Percentiles rank a stretch among this genome's conserved stretches.
Conservation (phyloP, 30 jellyfish, hydroid and myxozoan genomes). For the Aurelia sp. region DNA sequence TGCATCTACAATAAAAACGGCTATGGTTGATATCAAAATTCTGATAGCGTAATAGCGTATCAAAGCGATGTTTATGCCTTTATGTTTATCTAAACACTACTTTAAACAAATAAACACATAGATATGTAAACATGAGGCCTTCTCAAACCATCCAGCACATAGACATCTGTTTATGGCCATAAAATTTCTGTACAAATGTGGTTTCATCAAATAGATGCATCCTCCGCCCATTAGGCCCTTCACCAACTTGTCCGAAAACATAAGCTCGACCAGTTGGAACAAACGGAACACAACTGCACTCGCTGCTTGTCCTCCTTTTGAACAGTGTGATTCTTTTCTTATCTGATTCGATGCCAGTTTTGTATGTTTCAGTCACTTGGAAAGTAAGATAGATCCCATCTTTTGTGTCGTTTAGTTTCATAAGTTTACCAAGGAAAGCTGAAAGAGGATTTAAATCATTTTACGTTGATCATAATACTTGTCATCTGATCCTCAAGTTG, state of each 20-base stretch:
- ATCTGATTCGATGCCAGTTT: background rate
- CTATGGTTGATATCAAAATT: too few relatives aligned
- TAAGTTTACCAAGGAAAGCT: slow-evolving; percentile 72
- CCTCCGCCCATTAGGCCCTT: slow-evolving; percentile 12
- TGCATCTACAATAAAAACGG: too few relatives aligned
- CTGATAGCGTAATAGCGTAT: too few relatives aligned
- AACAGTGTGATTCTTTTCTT: slow-evolving; percentile 31
- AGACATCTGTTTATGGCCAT: slow-evolving; percentile 71
- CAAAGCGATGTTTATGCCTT: too few relatives aligned
- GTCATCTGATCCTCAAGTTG: background rate
- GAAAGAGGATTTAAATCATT: background rate
- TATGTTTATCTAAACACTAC: too few relatives aligned
- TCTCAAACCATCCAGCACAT: slow-evolving; percentile 68
- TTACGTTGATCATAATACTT: background rate
- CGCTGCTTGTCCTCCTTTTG: slow-evolving; percentile 21
- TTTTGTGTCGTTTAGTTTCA: slow-evolving; percentile 31
- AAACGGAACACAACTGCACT: slow-evolving; percentile 66
- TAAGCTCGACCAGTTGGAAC: slow-evolving; percentile 55
- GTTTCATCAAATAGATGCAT: slow-evolving; percentile 50
- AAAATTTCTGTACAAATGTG: slow-evolving; percentile 72
- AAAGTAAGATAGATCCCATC: slow-evolving; percentile 55
- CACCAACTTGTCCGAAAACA: slow-evolving; percentile 38
- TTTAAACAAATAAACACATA: too few relatives aligned
- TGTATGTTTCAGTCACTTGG: slow-evolving; percentile 41
- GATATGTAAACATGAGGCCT: background rate